Percentiles rank a stretch among this genome's conserved stretches.
Conservation (phyloP, 2,113 vertebrate genomes). For the Cyanoramphus novaezelandiae region DNA sequence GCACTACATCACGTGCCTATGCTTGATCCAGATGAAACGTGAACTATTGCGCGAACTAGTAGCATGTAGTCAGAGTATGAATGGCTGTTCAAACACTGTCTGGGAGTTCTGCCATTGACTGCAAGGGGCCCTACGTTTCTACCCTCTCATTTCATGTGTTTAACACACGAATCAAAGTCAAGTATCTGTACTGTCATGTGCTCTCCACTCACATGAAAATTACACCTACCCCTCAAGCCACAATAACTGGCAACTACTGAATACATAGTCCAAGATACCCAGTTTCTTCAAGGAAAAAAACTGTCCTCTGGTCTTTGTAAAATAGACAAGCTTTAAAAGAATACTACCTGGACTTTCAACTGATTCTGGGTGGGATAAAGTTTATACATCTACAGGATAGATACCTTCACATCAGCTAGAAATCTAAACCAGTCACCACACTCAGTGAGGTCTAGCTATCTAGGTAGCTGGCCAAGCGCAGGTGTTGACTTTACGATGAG, state of each 20-base stretch:
- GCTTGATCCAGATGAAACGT: background rate
- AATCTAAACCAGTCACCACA: background rate
- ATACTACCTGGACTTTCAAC: background rate
- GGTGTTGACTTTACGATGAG: accelerated
- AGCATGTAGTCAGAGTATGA: background rate
- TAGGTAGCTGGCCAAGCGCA: background rate
- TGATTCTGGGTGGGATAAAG: background rate
- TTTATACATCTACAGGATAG: background rate
- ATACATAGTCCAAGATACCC: background rate
- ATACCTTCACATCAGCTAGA: background rate
- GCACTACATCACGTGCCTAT: accelerated
- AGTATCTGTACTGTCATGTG: background rate
- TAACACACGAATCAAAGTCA: background rate
- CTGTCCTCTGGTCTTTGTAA: background rate
- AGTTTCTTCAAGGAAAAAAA: background rate
- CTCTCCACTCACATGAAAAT: background rate
- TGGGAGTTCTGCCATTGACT: background rate
- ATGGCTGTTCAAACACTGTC: background rate
- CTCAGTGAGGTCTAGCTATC: background rate
- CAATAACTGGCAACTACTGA: background rate
- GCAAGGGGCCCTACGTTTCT: background rate
- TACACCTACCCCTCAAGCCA: background rate
- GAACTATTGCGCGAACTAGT: background rate
- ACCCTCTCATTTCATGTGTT: background rate
- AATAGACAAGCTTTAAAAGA: background rate